A percentile compares a stretch with the other conserved stretches of the same genome.
These are phyloP conservation scores for Trilocha varians DNA, from an alignment of 2,888 invertebrate genomes.

Conservation along the genomic window DNA sequence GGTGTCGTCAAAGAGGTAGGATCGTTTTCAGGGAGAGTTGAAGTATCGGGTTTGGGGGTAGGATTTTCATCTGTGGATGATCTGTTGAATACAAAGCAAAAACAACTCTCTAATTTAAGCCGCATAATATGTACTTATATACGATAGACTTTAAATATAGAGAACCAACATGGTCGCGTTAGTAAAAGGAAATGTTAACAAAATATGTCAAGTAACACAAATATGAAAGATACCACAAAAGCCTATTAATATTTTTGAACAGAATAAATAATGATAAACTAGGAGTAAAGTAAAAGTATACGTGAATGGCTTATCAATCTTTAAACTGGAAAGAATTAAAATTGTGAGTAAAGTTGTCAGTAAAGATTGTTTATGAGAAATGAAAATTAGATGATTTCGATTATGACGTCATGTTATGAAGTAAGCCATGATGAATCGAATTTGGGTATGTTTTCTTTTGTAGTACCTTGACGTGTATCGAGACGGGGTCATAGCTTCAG, in stretches of 20 bases:
- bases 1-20: conserved; percentile 35
- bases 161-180: conserved; percentile 18
- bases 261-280: conserved; percentile 9
- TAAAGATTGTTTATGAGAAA: conserved; percentile 37
- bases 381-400: conserved; percentile 21
- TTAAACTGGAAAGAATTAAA: conserved; percentile 32
- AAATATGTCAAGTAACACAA: conserved; percentile 10
- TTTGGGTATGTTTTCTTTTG: conserved; percentile 46
- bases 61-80: conserved; percentile 69
- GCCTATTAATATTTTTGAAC: conserved; percentile 20
- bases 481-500: conserved; percentile 67
- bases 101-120: conserved; percentile 63
- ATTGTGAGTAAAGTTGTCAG: conserved; percentile 30
- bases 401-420: conserved; percentile 28
- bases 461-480: conserved; percentile 71
- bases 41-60: conserved; percentile 44
- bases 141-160: conserved; percentile 9
- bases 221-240: conserved; percentile 64
- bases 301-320: conserved; percentile 29
- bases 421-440: conserved; percentile 33
- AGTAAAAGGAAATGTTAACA: conserved; percentile 16
- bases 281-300: conserved; percentile 8
- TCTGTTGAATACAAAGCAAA: conserved; percentile 74
- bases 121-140: conserved; percentile 31
- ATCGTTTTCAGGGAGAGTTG: conserved; percentile 48